Evolutionary conservation across 2,113 vertebrate genomes (phyloP).

Genomic region (Salminus brasiliensis): DNA sequence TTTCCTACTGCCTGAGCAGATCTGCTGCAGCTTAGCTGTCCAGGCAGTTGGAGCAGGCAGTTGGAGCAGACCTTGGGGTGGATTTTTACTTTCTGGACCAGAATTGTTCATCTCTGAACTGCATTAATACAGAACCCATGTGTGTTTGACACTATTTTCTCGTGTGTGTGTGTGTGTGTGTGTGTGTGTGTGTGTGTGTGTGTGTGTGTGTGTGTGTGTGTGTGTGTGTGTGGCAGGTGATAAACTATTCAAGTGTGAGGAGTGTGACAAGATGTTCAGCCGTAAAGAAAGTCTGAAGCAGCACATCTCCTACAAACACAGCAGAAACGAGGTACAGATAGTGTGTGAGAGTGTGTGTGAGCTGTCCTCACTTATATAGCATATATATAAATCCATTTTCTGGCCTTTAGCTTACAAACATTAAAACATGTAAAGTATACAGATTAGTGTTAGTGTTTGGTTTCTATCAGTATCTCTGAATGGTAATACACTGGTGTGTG

Average conservation of each 20-base stretch:
- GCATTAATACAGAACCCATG: no score
- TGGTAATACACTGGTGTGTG: constrained; percentile 1
- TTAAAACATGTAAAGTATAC: no score
- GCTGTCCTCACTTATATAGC: background rate
- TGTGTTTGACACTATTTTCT: no score
- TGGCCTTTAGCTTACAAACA: no score
- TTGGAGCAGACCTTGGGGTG: no score
- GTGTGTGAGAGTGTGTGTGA: constrained; percentile 9
- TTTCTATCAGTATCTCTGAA: background rate
- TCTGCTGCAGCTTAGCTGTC: no score
- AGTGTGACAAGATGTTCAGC: constrained; percentile 98
- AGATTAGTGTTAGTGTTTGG: background rate
- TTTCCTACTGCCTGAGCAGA: no score
- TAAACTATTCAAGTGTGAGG: constrained; percentile 97
- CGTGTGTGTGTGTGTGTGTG: background rate
- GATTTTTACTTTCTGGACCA: no score
- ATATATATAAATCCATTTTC: no score
- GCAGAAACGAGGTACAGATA: constrained; percentile 84
- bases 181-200: no score
- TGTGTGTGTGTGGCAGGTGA: constrained; percentile 77
- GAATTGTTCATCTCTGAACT: no score
- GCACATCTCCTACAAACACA: constrained; percentile 99
- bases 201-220: background rate
- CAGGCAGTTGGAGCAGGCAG: no score
- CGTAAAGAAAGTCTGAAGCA: constrained; percentile 98